Conservation (phyloP, 2,797 vertebrate species). For the Lepidocolaptes lacrymiger region DNA sequence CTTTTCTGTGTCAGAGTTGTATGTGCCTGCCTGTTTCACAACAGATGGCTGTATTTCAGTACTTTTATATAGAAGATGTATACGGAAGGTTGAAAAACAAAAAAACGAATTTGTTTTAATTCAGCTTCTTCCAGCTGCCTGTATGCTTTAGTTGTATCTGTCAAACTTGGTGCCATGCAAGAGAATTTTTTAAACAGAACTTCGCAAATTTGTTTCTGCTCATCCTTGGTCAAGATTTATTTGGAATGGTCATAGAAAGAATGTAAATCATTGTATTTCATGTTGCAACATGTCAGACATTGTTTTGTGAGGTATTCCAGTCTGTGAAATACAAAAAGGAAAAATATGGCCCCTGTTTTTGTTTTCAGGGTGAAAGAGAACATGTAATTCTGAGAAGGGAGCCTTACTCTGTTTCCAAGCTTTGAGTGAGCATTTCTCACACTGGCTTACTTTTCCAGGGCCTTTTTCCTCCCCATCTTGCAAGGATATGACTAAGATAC, state of each 20-base stretch:
- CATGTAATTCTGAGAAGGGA: not conserved
- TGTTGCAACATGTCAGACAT: not conserved
- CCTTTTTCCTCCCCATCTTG: not conserved
- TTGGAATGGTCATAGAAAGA: not conserved
- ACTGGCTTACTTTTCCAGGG: not conserved
- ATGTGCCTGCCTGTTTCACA: constrained; percentile 5
- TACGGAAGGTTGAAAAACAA: not conserved
- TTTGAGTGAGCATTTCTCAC: not conserved
- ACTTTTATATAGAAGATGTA: not conserved
- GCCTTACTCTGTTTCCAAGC: not conserved
- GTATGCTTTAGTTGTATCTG: not conserved
- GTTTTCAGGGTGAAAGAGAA: not conserved
- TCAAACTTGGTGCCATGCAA: not conserved
- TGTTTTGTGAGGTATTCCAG: not conserved
- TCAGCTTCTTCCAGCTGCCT: not conserved
- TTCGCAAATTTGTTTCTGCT: not conserved
- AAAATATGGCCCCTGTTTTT: not conserved
- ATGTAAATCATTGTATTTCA: not conserved
- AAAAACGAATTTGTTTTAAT: not conserved
- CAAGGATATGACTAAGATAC: not conserved
- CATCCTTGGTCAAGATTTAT: not conserved
- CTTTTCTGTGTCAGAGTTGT: constrained; percentile 20
- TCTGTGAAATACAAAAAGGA: not conserved
- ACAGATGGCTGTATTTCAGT: constrained; percentile 57
- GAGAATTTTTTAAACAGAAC: not conserved